Evolutionary conservation across 2,797 vertebrate genomes (phyloP).

Genomic region (Cephalopachus bancanus): DNA sequence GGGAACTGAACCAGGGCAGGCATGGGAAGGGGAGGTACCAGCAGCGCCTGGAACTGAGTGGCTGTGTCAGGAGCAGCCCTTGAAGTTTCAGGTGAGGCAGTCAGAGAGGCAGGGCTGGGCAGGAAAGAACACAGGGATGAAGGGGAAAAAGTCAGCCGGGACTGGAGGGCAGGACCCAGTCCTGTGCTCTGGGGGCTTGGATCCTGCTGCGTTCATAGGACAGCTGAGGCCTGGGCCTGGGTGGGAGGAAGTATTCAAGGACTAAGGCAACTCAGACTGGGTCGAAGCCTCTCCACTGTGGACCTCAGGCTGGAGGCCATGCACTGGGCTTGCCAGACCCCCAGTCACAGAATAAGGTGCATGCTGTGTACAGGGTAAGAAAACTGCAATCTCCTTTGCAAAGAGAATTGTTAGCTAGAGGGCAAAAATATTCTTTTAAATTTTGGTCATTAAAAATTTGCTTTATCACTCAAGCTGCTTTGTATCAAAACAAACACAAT

Average conservation of each 20-base stretch:
- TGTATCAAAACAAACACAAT: not conserved
- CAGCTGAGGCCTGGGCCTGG: fast-evolving
- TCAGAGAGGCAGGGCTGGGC: too few species aligned
- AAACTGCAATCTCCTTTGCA: not conserved
- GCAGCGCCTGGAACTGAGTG: not conserved
- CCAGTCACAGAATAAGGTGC: not conserved
- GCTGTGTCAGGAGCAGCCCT: fast-evolving
- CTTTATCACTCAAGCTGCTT: not conserved
- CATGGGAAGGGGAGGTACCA: too few species aligned
- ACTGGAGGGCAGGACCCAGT: too few species aligned
- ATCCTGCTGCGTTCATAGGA: too few species aligned
- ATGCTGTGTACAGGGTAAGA: fast-evolving
- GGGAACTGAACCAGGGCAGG: not conserved
- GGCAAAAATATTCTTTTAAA: not conserved
- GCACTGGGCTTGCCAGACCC: not conserved
- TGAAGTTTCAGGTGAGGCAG: not conserved
- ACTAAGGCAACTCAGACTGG: not conserved
- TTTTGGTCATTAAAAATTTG: not conserved
- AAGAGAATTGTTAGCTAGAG: not conserved
- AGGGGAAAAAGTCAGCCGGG: too few species aligned
- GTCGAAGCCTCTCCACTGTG: too few species aligned
- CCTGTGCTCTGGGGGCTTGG: not conserved
- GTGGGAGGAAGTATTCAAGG: fast-evolving
- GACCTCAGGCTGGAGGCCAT: not conserved
- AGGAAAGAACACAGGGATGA: too few species aligned